Percentiles rank a stretch among this genome's conserved stretches.
Evolutionary conservation across 2,113 vertebrate species (phyloP).

Genomic region (Ginglymostoma cirratum): DNA sequence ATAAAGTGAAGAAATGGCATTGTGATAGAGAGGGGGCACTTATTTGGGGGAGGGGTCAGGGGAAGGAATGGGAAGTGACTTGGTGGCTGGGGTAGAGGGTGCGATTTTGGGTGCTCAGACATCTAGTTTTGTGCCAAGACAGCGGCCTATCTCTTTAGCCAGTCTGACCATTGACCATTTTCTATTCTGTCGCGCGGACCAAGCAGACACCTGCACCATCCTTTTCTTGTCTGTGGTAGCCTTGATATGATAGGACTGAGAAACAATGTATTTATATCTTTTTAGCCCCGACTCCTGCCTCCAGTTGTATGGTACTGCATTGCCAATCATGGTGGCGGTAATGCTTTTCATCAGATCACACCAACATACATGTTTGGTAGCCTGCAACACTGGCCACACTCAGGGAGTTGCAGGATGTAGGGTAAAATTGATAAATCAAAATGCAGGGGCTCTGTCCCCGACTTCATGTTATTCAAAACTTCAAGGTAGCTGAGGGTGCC

Average conservation of each 20-base stretch:
- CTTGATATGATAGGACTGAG: background rate
- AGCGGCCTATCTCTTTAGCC: too few relatives aligned
- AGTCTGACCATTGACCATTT: background rate
- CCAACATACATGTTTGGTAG: background rate
- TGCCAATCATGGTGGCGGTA: background rate
- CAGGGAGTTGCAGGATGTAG: background rate
- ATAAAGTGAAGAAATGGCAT: background rate
- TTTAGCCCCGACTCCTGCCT: background rate
- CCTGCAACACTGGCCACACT: background rate
- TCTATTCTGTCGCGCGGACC: background rate
- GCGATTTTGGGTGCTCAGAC: too few relatives aligned
- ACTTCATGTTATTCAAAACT: too few relatives aligned
- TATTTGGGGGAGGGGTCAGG: background rate
- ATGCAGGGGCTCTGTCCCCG: too few relatives aligned
- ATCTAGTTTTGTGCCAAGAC: too few relatives aligned
- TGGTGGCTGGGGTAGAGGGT: background rate
- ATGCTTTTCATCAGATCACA: background rate
- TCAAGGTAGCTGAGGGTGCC: too few relatives aligned
- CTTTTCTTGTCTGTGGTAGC: too few relatives aligned
- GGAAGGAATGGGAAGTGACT: background rate
- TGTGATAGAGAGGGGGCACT: background rate
- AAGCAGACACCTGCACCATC: background rate
- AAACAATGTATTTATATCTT: background rate
- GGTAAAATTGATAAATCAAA: too few relatives aligned
- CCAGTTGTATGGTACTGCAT: too few relatives aligned